Evolutionary conservation across 2,113 vertebrate species (phyloP).

Genomic region (Cercopithecus mona): DNA sequence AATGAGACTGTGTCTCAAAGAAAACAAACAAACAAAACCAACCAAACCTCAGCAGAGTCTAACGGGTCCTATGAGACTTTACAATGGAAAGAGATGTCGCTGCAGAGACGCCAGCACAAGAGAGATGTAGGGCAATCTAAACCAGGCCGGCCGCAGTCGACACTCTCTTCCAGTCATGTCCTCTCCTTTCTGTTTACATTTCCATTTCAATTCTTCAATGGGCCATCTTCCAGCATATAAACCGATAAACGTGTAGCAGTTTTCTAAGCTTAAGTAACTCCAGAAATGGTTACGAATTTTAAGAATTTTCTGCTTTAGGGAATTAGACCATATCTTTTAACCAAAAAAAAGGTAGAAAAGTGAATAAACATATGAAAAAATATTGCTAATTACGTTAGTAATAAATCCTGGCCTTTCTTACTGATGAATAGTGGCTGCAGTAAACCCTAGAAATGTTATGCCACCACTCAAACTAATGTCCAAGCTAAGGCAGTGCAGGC

Average conservation of each 20-base stretch:
- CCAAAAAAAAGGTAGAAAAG: background rate
- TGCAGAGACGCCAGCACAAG: too few relatives aligned
- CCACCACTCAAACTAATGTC: background rate
- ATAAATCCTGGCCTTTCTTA: background rate
- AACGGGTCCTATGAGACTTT: background rate
- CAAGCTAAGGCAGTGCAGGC: background rate
- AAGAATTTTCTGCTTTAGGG: background rate
- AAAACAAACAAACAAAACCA: too few relatives aligned
- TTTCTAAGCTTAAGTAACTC: background rate
- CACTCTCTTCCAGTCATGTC: background rate
- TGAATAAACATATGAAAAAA: background rate
- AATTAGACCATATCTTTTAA: background rate
- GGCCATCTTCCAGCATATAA: background rate
- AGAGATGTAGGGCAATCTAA: too few relatives aligned
- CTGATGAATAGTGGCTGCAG: background rate
- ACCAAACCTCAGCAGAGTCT: too few relatives aligned
- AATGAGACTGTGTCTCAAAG: too few relatives aligned
- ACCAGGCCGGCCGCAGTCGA: background rate
- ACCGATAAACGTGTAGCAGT: background rate
- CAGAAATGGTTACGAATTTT: background rate
- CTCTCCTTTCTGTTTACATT: background rate
- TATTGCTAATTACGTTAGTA: background rate
- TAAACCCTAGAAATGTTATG: background rate
- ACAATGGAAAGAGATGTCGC: background rate
- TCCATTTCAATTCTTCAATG: background rate